These are phyloP conservation scores for Serrognathus titanus DNA, from an alignment of 2,888 invertebrate genomes.

Conservation along the genomic window DNA sequence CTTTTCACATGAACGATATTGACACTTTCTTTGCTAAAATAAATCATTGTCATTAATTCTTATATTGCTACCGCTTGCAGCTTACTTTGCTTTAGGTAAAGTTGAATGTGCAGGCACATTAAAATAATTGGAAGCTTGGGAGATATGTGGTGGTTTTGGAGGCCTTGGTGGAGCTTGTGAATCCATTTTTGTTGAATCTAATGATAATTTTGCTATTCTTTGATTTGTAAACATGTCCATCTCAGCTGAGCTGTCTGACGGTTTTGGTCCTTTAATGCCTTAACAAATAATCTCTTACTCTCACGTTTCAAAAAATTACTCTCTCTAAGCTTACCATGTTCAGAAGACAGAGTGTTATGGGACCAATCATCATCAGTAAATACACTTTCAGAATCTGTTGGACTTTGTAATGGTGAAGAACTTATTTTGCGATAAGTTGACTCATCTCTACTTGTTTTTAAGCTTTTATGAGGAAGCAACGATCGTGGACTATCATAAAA, in stretches of 20 bases:
- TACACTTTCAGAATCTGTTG: constrained; percentile 63
- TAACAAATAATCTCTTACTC: not conserved
- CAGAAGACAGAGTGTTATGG: constrained; percentile 49
- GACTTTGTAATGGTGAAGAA: constrained; percentile 56
- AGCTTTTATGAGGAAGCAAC: constrained; percentile 24
- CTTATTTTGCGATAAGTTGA: constrained; percentile 25
- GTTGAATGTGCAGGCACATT: constrained; percentile 39
- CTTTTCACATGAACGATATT: not conserved
- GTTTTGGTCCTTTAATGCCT: constrained; percentile 39
- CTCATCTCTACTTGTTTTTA: constrained; percentile 32
- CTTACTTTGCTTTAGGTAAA: constrained; percentile 1
- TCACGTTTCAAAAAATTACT: too few relatives aligned
- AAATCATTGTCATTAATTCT: not conserved
- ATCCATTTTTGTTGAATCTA: constrained; percentile 50
- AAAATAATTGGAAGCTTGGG: constrained; percentile 50
- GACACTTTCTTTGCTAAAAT: not conserved
- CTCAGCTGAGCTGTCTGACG: constrained; percentile 58
- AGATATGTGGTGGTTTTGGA: constrained; percentile 67
- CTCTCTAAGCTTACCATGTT: constrained; percentile 29
- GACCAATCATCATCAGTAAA: constrained; percentile 69
- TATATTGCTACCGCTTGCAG: not conserved
- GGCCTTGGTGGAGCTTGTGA: constrained; percentile 63
- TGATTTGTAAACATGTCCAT: constrained; percentile 45
- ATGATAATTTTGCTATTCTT: not conserved
- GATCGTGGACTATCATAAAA: constrained; percentile 53